Evolutionary conservation across 2,888 invertebrate species (phyloP).

Genomic region (Morinoia aosen): DNA sequence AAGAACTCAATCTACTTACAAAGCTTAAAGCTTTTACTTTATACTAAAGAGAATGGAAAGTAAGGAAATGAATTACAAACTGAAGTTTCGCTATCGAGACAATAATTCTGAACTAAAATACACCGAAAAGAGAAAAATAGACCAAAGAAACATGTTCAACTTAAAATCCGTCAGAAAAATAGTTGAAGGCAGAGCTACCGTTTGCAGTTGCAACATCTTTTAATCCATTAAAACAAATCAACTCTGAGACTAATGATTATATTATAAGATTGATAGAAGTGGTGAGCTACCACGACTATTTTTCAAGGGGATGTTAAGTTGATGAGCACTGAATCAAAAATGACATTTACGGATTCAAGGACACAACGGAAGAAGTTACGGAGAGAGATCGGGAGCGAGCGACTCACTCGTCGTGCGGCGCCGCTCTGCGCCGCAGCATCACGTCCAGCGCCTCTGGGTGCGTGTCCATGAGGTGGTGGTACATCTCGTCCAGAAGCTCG

Average conservation of each 20-base stretch:
- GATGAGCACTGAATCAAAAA: neutral
- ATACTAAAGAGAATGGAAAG: neutral
- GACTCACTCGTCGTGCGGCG: constrained; percentile 72
- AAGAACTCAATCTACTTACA: neutral
- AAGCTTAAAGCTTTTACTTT: neutral
- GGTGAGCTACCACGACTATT: neutral
- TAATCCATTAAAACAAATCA: neutral
- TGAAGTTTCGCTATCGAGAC: neutral
- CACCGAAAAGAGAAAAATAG: neutral
- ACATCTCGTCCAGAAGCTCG: constrained; percentile 87
- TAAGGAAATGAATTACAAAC: neutral
- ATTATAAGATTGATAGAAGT: neutral
- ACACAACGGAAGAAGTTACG: neutral
- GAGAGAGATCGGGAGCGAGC: neutral
- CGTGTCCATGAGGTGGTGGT: constrained; percentile 86
- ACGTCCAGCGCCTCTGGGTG: constrained; percentile 86
- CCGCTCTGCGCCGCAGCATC: constrained; percentile 71
- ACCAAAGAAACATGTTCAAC: neutral
- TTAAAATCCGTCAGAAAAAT: neutral
- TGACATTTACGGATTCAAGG: neutral
- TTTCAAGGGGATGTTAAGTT: neutral
- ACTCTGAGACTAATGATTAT: neutral
- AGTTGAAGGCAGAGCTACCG: neutral
- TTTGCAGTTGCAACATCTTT: neutral
- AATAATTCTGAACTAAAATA: neutral